A percentile compares a stretch with the other conserved stretches of the same genome.
Evolutionary conservation across 2,113 vertebrate genomes (phyloP).

Genomic region (Dissostichus mawsoni): DNA sequence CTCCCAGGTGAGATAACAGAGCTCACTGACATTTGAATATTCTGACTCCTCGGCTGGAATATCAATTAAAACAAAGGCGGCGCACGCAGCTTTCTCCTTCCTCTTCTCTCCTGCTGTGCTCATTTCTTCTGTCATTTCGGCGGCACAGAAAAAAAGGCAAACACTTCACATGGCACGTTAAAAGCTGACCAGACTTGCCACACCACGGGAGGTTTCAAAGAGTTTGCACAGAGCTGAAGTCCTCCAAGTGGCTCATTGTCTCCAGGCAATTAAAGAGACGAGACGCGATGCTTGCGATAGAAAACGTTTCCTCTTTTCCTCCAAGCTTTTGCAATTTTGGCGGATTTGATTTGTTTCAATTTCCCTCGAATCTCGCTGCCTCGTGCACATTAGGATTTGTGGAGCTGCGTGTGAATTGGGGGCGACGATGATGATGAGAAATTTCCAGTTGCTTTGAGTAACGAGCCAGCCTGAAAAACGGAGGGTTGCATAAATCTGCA

Average conservation of each 20-base stretch:
- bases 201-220: constrained; percentile 7
- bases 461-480: constrained; percentile 47
- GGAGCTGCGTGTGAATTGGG: constrained; percentile 44
- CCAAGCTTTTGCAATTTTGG: constrained; percentile 41
- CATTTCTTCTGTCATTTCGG: constrained; percentile 20
- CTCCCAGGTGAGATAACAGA: constrained; percentile 67
- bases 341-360: constrained; percentile 61
- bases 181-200: constrained; percentile 9
- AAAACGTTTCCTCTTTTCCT: constrained; percentile 48
- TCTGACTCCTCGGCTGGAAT: constrained; percentile 60
- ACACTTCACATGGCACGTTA: not conserved
- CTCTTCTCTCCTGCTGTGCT: constrained; percentile 26
- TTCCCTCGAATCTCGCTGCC: constrained; percentile 56
- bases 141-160: not conserved
- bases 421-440: constrained; percentile 32
- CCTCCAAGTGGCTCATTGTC: constrained; percentile 17
- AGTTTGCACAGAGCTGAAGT: constrained; percentile 5
- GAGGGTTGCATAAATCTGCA: constrained; percentile 68
- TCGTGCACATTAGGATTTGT: constrained; percentile 27
- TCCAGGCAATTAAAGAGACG: constrained; percentile 28
- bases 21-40: constrained; percentile 72
- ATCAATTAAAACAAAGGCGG: constrained; percentile 58
- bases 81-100: constrained; percentile 4
- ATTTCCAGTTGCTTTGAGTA: constrained; percentile 67
- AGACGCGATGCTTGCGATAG: constrained; percentile 30